Evolutionary conservation across 2,888 invertebrate genomes (phyloP), one percentile per base, ranked within the genome.

Genomic region (Campopleginae sp.): DNA sequence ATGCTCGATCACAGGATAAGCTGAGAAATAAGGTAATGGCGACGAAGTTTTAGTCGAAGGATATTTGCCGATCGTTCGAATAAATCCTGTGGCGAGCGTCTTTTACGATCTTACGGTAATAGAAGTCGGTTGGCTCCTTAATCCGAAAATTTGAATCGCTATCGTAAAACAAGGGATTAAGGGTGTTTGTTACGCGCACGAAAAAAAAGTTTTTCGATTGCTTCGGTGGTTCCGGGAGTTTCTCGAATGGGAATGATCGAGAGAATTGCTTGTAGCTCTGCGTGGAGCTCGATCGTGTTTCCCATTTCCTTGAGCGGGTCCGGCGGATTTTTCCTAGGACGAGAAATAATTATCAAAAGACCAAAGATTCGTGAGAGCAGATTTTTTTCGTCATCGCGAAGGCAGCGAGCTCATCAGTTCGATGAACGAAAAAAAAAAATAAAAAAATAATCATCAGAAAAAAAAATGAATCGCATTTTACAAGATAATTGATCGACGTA

Each of bases 131-230:
- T 38, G 74, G 78, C 38, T 27, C 66, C 44, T 76, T 84, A 78
- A 84, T 84, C 84, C 84, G 80, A 72, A 72, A 77, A 72, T 80
- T 74, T 68, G n/a, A 84, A 77, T 48, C 54, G 72, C 65, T 27
- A 68, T 81, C 84, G 77, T 84, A 84, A 84, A 63, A 27, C 76
- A 51, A 72, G 58, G 58, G 27, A 58, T 58, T 27, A 58, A 58
- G 58, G 58, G 58, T 58, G 58, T 58, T 58, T 27, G 14, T 12
- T 58, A 27, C 58, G 58, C 2, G 27, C 1, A 8, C 14, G 27
- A 1, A 58, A 27, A 27, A 27, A 27, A 58, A 58, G 5, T 58
- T 58, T 58, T 58, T 58, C 58, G 58, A 58, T 58, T 27, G 27
- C 58, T 14, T 58, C 58, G 58, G 19, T 27, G 27, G 23, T 12